Base-by-base conservation (phyloP, 2,888 invertebrate genomes). In the Orthonevra nobilis region DNA sequence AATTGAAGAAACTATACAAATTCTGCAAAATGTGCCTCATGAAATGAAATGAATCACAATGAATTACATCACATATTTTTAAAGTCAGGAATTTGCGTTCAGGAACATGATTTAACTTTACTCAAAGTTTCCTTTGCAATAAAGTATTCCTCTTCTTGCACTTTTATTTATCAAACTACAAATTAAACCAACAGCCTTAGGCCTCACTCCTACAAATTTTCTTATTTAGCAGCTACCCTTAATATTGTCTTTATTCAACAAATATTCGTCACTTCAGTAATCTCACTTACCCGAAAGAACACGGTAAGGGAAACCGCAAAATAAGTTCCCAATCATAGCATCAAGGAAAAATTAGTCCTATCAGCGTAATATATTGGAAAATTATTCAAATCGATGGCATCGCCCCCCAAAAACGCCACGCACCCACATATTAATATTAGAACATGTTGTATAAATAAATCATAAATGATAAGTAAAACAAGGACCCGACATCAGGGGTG, bases 401-500 rank as follows among this genome's bases (percentile, higher is more conserved):
- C 60, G 66, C 66, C 66, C 72, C 77, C 12, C n/a, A n/a, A n/a
- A 58, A 73, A 73, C 26, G 54, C 73, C 48, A 73, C 42, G 68
- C 73, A 73, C 68, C 73, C 73, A 79, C 79, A 79, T 73, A 79
- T 79, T 72, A 77, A 79, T 82, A 83, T 83, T 81, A 74, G 81
- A 84, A 84, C 85, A 85, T 86, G 86, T 85, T 86, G 86, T 84
- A 85, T 86, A 85, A 84, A 86, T 85, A 85, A 83, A 83, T 83
- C 83, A 84, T 84, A 84, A 84, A 84, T 84, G 83, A 83, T 83
- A 83, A 83, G 82, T 82, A 79, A 79, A 79, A 68, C 68, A 68
- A 79, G 73, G 58, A 34, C 46, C 56, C 28, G 9, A 1, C 68
- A 40, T 10, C 46, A 52, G 58, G 77, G 66, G 79, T 79, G 60